phyloP scores from a whole-genome alignment of 2,888 invertebrate genomes.

The Mactromeris polynyma region DNA sequence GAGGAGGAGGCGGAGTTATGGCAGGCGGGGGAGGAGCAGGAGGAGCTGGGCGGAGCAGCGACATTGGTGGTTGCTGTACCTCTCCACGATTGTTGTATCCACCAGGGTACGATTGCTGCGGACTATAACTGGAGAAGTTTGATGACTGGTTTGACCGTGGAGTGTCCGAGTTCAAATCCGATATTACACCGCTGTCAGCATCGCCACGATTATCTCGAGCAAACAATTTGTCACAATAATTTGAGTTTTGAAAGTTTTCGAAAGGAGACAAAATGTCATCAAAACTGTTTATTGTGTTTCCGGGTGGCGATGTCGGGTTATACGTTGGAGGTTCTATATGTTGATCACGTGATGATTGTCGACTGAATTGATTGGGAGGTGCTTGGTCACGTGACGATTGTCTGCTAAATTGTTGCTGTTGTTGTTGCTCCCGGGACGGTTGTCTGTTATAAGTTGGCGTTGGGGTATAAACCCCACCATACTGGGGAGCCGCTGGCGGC shows the following conservation, averaged over 20 bases:
- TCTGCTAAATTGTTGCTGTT: slow-evolving; percentile 53
- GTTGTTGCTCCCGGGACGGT: slow-evolving; percentile 51
- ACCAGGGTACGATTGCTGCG: slow-evolving; percentile 50
- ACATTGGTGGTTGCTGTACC: slow-evolving; percentile 53
- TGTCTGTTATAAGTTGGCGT: slow-evolving; percentile 48
- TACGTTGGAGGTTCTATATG: slow-evolving; percentile 51
- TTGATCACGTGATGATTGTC: slow-evolving; percentile 62
- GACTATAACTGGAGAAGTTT: slow-evolving; percentile 60
- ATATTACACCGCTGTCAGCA: slow-evolving; percentile 70
- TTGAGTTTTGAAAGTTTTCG: slow-evolving; percentile 76
- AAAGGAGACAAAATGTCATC: slow-evolving; percentile 77
- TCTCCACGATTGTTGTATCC: slow-evolving; percentile 43
- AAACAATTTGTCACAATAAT: slow-evolving; percentile 75
- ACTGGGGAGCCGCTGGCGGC: not conserved
- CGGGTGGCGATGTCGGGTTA: slow-evolving; percentile 53
- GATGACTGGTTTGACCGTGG: slow-evolving; percentile 65
- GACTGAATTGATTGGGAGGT: slow-evolving; percentile 36
- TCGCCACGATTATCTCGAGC: slow-evolving; percentile 68
- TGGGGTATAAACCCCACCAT: slow-evolving; percentile 33
- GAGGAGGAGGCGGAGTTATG: slow-evolving; percentile 71
- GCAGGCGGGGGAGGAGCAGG: slow-evolving; percentile 61
- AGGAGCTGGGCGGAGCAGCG: slow-evolving; percentile 58
- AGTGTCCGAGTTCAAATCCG: slow-evolving; percentile 68
- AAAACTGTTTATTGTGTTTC: slow-evolving; percentile 72
- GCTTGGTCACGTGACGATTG: slow-evolving; percentile 54